phyloP scores from a whole-genome alignment of 2,113 vertebrate genomes.

The Mellivora capensis region DNA sequence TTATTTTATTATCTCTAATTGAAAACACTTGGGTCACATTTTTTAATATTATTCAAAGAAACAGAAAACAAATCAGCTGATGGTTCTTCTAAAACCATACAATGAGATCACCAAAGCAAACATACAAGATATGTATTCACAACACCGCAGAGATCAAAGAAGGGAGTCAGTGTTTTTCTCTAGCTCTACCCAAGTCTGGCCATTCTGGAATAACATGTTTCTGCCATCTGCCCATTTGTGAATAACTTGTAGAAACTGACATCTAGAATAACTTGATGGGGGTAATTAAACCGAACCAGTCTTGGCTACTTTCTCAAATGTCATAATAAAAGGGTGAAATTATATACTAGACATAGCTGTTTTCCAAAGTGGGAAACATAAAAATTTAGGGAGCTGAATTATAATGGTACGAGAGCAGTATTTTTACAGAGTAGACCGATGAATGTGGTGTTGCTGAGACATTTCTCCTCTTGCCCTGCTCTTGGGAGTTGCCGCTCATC shows the following conservation, averaged over 20 bases:
- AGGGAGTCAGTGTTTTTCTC: not conserved
- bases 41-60: slow-evolving; percentile 31
- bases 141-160: not conserved
- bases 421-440: slow-evolving; percentile 62
- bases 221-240: slow-evolving; percentile 56
- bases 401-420: slow-evolving; percentile 47
- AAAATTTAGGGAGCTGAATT: slow-evolving; percentile 63
- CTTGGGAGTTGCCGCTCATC: not conserved
- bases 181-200: not conserved
- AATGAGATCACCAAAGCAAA: slow-evolving; percentile 28
- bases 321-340: slow-evolving; percentile 71
- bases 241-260: slow-evolving; percentile 71
- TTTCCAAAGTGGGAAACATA: slow-evolving; percentile 70
- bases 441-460: not conserved
- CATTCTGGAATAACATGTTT: slow-evolving; percentile 60
- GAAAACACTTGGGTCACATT: not conserved
- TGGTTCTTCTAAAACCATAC: slow-evolving; percentile 16
- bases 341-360: slow-evolving; percentile 55
- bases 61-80: slow-evolving; percentile 2
- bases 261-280: slow-evolving; percentile 61
- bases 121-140: not conserved
- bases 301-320: slow-evolving; percentile 71
- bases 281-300: slow-evolving; percentile 75
- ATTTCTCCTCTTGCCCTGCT: not conserved
- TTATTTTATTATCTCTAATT: not conserved